Percentiles rank a stretch among this genome's conserved stretches.
phyloP scores from a whole-genome alignment of 2,797 vertebrate species.

The Gouania willdenowi region DNA sequence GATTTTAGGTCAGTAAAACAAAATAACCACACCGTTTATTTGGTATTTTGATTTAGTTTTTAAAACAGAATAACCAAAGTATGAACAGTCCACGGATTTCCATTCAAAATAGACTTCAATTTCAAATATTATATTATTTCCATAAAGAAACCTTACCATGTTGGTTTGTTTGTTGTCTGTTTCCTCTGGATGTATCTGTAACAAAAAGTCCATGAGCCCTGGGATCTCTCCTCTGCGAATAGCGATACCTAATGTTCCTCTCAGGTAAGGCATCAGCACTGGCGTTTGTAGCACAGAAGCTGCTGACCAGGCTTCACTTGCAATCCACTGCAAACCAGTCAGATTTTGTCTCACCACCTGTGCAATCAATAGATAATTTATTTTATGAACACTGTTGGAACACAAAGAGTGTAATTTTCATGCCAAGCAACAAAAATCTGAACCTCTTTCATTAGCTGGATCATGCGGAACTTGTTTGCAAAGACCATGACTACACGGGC shows the following conservation, averaged over 20 bases:
- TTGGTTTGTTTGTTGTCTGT: constrained; percentile 24
- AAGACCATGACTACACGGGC: constrained; percentile 28
- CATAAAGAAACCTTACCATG: no score
- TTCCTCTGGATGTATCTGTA: constrained; percentile 23
- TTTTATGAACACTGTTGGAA: no score
- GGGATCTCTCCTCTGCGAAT: constrained; percentile 66
- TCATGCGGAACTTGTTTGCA: neutral
- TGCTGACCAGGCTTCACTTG: constrained; percentile 52
- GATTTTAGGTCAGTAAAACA: no score
- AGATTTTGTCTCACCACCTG: constrained; percentile 56
- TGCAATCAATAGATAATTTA: no score
- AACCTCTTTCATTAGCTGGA: constrained; percentile 6
- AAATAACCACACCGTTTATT: no score
- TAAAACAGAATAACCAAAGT: no score
- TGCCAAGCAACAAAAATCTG: no score
- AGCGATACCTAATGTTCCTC: constrained; percentile 54
- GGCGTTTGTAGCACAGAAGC: constrained; percentile 37
- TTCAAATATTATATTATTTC: no score
- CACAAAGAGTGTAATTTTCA: no score
- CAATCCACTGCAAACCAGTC: constrained; percentile 54
- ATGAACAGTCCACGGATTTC: no score
- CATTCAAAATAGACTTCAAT: no score
- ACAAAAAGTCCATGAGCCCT: constrained; percentile 59
- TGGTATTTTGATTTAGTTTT: no score
- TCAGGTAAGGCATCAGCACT: constrained; percentile 36